These are phyloP conservation scores for Synergus laeviventris DNA, from an alignment of 2,888 invertebrate genomes.

Conservation along the genomic window DNA sequence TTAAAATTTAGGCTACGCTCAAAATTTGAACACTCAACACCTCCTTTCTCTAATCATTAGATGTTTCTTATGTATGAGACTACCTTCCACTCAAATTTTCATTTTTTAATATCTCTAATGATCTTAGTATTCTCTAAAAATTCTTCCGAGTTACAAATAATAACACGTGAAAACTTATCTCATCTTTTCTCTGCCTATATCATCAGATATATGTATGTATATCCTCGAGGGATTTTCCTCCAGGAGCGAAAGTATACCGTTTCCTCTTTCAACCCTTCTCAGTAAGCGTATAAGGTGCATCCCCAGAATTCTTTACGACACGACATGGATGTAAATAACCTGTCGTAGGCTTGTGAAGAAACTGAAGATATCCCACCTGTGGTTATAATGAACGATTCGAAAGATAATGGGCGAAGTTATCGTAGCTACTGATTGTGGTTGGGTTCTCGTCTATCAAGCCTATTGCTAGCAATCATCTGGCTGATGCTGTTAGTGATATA, in stretches of 20 bases:
- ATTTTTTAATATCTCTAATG: neutral
- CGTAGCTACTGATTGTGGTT: slow-evolving; percentile 21
- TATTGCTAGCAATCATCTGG: slow-evolving; percentile 6
- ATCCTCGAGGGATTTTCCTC: neutral
- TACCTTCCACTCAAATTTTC: no score
- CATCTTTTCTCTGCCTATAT: neutral
- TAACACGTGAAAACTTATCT: no score
- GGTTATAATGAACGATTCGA: slow-evolving; percentile 66
- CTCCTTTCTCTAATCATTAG: no score
- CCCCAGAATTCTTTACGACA: slow-evolving; percentile 9
- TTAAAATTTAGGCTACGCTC: no score
- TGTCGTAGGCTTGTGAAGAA: slow-evolving; percentile 59
- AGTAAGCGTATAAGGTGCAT: neutral
- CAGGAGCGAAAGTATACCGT: neutral
- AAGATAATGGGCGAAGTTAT: slow-evolving; percentile 64
- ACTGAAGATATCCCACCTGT: slow-evolving; percentile 56
- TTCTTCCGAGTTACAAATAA: neutral
- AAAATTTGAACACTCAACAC: no score
- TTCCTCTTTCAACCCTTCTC: slow-evolving; percentile 4
- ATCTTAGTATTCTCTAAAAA: neutral
- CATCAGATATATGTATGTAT: neutral
- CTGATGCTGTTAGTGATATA: slow-evolving; percentile 12
- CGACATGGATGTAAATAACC: slow-evolving; percentile 58
- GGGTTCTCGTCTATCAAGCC: slow-evolving; percentile 8
- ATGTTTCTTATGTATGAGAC: no score